These are phyloP conservation scores for Metridium senile DNA, from an alignment of 92 coral and sea anemone genomes.

Conservation along the genomic window DNA sequence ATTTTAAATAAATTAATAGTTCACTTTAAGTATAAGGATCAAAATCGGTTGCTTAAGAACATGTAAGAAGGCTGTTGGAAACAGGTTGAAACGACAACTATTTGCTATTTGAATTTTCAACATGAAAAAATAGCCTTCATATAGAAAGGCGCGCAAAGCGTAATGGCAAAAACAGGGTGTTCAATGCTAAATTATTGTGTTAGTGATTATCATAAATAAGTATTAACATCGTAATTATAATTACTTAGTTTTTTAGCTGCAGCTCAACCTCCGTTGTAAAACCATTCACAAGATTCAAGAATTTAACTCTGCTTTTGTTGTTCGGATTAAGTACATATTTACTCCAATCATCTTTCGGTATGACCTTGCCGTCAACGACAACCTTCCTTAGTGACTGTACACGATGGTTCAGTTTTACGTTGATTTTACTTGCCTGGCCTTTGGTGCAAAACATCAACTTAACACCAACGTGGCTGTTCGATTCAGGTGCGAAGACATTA, in stretches of 20 bases:
- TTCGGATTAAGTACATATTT: neutral
- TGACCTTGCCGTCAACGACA: neutral
- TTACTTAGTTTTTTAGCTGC: neutral
- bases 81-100: too few species aligned
- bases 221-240: too few species aligned
- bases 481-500: neutral
- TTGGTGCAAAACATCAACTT: neutral
- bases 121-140: too few species aligned
- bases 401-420: neutral
- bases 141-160: too few species aligned
- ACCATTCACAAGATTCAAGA: neutral
- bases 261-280: constrained; percentile 4
- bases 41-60: too few species aligned
- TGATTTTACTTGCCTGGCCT: neutral
- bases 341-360: neutral
- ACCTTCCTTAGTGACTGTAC: neutral
- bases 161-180: too few species aligned
- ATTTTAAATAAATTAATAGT: too few species aligned
- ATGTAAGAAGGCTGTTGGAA: too few species aligned
- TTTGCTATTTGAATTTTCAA: too few species aligned
- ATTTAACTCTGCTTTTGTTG: neutral
- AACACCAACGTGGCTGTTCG: neutral
- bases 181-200: too few species aligned
- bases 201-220: too few species aligned
- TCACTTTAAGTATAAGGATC: too few species aligned